These are phyloP conservation scores for Tychaedon coryphoeus DNA, from an alignment of 2,113 vertebrate genomes.

Conservation along the genomic window DNA sequence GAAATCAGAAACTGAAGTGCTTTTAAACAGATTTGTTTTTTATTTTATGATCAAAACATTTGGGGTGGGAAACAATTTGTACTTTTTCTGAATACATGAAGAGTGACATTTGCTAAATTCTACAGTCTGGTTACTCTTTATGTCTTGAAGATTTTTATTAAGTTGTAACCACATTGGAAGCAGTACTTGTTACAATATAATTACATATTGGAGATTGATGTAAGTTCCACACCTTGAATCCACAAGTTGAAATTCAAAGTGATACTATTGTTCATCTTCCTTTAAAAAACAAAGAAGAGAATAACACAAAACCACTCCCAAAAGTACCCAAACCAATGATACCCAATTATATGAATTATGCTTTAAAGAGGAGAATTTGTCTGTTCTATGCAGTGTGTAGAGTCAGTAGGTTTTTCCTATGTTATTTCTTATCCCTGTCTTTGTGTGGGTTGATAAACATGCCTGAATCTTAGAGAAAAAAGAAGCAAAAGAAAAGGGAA, in stretches of 20 bases:
- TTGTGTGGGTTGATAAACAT: background rate
- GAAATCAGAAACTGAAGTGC: background rate
- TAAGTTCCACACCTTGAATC: background rate
- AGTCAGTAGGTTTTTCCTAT: background rate
- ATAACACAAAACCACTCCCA: fast-evolving
- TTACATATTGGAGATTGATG: background rate
- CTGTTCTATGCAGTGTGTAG: background rate
- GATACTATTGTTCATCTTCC: background rate
- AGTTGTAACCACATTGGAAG: background rate
- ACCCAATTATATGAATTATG: background rate
- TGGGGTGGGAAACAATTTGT: background rate
- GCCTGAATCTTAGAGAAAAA: background rate
- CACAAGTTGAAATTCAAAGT: background rate
- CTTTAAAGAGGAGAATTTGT: background rate
- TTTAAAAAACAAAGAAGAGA: background rate
- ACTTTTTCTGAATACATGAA: background rate
- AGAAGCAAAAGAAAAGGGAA: background rate
- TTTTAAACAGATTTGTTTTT: background rate
- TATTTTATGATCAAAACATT: background rate
- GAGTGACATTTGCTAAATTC: background rate
- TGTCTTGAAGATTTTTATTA: background rate
- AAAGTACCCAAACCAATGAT: background rate
- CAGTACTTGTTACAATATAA: background rate
- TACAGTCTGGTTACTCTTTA: background rate
- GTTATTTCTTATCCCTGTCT: background rate